Conservation (phyloP, 2,113 vertebrate genomes). For the Perccottus glenii region DNA sequence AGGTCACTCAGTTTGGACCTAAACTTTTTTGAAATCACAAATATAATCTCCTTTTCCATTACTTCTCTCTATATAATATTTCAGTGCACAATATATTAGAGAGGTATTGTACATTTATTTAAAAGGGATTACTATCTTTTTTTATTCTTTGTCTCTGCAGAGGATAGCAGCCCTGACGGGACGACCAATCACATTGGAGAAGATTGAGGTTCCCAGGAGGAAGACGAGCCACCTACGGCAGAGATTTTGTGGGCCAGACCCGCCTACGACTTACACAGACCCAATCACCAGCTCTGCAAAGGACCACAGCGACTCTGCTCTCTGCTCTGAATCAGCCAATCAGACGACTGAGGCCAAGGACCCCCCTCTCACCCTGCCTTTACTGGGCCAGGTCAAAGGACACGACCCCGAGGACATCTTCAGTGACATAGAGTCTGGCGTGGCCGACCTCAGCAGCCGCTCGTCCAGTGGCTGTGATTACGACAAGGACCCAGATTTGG, state of each 20-base stretch:
- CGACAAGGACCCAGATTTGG: conserved; percentile 82
- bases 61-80: no score
- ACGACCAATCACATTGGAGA: conserved; percentile 57
- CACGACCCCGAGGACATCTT: conserved; percentile 86
- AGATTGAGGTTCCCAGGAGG: conserved; percentile 46
- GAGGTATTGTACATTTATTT: not conserved
- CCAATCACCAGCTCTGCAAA: conserved; percentile 75
- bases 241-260: conserved; percentile 47
- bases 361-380: conserved; percentile 77
- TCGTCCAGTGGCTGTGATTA: conserved; percentile 87
- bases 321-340: conserved; percentile 63
- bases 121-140: not conserved
- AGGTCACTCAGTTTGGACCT: no score
- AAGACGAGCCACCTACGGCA: conserved; percentile 36
- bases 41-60: no score
- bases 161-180: conserved; percentile 67
- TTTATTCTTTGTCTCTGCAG: conserved; percentile 35
- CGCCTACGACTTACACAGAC: conserved; percentile 38
- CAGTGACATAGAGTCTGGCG: conserved; percentile 92
- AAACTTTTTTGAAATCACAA: no score
- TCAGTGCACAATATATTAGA: not conserved
- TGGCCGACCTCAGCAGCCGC: conserved; percentile 90
- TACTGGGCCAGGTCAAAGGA: conserved; percentile 81
- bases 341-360: conserved; percentile 77
- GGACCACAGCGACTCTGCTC: conserved; percentile 73